These are phyloP conservation scores for Stegastes partitus DNA, from an alignment of 2,113 vertebrate genomes.

Conservation along the genomic window DNA sequence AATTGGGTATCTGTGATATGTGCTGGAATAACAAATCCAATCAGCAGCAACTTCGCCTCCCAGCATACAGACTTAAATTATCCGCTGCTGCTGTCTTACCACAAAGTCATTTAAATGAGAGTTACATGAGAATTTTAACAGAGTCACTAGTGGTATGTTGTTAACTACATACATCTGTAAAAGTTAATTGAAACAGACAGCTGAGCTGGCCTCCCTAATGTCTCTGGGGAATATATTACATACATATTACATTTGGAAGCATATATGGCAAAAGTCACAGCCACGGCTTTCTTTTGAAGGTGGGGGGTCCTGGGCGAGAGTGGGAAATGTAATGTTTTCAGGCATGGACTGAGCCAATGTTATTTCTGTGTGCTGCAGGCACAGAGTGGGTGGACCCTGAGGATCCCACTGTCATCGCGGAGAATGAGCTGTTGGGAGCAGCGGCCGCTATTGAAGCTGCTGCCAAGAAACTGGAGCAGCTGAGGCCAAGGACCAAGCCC, in stretches of 20 bases:
- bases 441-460: slow-evolving; percentile 98
- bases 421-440: slow-evolving; percentile 95
- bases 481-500: slow-evolving; percentile 96
- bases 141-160: neutral
- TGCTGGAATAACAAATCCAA: neutral
- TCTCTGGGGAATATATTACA: neutral
- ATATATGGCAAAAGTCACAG: neutral
- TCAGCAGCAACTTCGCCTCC: neutral
- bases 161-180: neutral
- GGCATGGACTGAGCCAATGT: neutral
- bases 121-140: neutral
- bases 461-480: slow-evolving; percentile 98
- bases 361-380: slow-evolving; percentile 61
- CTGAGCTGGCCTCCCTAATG: too few relatives aligned
- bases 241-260: too few relatives aligned
- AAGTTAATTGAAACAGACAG: neutral
- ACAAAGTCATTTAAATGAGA: neutral
- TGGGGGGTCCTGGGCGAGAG: neutral
- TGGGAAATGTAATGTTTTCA: neutral
- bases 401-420: slow-evolving; percentile 96
- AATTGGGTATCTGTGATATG: neutral
- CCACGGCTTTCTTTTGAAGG: neutral
- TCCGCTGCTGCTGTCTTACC: neutral
- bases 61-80: neutral
- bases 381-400: slow-evolving; percentile 96